Base-by-base conservation (phyloP, 2,113 vertebrate species). In the Caracal caracal region DNA sequence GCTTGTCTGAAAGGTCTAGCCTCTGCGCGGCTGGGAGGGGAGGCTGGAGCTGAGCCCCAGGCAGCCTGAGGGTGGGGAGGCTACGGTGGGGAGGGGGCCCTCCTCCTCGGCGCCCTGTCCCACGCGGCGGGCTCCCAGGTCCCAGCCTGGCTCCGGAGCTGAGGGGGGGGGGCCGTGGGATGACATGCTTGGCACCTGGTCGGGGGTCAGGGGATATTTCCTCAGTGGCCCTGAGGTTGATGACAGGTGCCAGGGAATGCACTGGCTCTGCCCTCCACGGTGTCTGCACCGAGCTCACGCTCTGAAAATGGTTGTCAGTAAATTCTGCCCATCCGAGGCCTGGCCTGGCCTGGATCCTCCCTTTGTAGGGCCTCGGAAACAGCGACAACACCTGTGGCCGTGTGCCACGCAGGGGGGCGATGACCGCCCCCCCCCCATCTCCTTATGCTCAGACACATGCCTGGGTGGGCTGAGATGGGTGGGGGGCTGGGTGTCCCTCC, bases 1-100 rank as follows among this genome's bases (percentile, higher is more conserved):
- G 51, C 66, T 56, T 66, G 35, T 10, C 24, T 85, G 84, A 79
- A 30, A 95, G 81, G 76, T 76, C 79, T 19, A 96, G 59, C 88
- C 81, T 92, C 35, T 12, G 47, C 11, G 3, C 9, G 33, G 75
- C 75, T 13, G 2, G 10, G 73, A 94, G 83, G 82, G 76, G 75
- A n/a, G 53, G 56, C 73, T 8, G 12, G 61, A 16, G 24, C 43
- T 2, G 40, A 75, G 78, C 47, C 12, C 61, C 4, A 8, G 71
- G 53, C 80, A 19, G 68, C 70, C 78, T 26, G 7, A 24, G 19
- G n/a, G 6, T 20, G 33, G 22, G 43, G 83, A 81, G 16, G 9
- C 83, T 13, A 13, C 28, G 13, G 12, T 10, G 37, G 22, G 6
- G 53, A 76, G 65, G 9, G 40, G 10, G 8, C 43, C 43, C 17